These are phyloP conservation scores for Pachyramphus minor DNA, from an alignment of 2,113 vertebrate species.

Conservation along the genomic window DNA sequence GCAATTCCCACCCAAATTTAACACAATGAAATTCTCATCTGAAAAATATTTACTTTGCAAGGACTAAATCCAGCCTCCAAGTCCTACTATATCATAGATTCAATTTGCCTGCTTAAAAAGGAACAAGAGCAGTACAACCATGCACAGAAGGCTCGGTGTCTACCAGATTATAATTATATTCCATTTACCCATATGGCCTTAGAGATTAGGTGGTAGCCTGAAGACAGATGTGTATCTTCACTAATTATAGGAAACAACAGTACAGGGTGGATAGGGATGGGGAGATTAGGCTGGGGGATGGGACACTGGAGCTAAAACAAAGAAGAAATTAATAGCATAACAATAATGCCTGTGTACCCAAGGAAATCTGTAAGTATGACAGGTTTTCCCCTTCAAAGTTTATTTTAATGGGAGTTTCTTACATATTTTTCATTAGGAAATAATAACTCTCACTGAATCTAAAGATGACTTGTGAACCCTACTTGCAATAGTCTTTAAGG, in stretches of 20 bases:
- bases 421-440: slow-evolving; percentile 5
- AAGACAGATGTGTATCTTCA: slow-evolving; percentile 64
- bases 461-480: background rate
- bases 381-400: background rate
- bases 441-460: background rate
- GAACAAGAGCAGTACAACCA: slow-evolving; percentile 39
- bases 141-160: slow-evolving; percentile 36
- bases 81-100: background rate
- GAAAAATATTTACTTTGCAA: slow-evolving; percentile 7
- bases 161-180: slow-evolving; percentile 51
- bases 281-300: slow-evolving; percentile 38
- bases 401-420: background rate
- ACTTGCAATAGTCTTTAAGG: background rate
- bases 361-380: background rate
- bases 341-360: background rate
- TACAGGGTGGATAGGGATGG: background rate
- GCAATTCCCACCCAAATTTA: slow-evolving; percentile 1
- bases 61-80: background rate
- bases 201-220: slow-evolving; percentile 59
- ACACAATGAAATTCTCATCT: background rate
- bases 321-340: background rate
- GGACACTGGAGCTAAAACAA: slow-evolving; percentile 14
- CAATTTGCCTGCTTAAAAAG: slow-evolving; percentile 1
- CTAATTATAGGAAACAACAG: slow-evolving; percentile 58
- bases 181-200: slow-evolving; percentile 47